These are phyloP conservation scores for Steinernema carpocapsae DNA, from an alignment of 2,888 invertebrate genomes.

Conservation along the genomic window DNA sequence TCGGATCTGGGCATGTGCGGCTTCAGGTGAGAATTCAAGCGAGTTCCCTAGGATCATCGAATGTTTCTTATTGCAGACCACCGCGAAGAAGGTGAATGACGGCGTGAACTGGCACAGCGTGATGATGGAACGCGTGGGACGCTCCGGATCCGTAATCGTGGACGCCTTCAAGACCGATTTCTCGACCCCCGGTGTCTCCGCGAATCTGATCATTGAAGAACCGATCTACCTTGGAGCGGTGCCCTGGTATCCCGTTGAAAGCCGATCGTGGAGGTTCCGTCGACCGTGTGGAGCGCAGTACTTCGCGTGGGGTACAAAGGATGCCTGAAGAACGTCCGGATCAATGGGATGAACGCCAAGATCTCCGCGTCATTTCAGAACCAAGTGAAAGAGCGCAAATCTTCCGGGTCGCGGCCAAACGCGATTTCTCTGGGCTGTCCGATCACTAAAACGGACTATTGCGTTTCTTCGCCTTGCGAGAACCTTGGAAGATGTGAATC, in stretches of 20 bases:
- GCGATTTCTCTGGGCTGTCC: slow-evolving; percentile 57
- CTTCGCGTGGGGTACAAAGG: slow-evolving; percentile 59
- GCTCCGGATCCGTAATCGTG: slow-evolving; percentile 62
- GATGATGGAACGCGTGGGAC: slow-evolving; percentile 60
- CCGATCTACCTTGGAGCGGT: slow-evolving; percentile 57
- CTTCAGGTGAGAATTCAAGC: slow-evolving; percentile 73
- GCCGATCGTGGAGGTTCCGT: slow-evolving; percentile 50
- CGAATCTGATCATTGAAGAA: slow-evolving; percentile 65
- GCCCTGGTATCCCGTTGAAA: slow-evolving; percentile 48
- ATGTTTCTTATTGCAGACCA: slow-evolving; percentile 48
- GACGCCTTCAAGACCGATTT: slow-evolving; percentile 66
- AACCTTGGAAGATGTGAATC: slow-evolving; percentile 59
- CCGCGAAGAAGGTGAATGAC: slow-evolving; percentile 57
- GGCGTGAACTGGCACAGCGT: slow-evolving; percentile 63
- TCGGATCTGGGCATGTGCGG: slow-evolving; percentile 87
- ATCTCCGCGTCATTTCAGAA: slow-evolving; percentile 59
- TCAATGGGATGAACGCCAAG: slow-evolving; percentile 67
- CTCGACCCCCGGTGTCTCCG: slow-evolving; percentile 66
- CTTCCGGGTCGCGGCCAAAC: slow-evolving; percentile 41
- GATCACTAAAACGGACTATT: slow-evolving; percentile 46
- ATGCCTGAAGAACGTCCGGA: slow-evolving; percentile 65
- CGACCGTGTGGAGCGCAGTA: slow-evolving; percentile 49
- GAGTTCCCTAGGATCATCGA: neutral
- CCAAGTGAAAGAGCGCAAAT: slow-evolving; percentile 28
- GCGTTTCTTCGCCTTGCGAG: slow-evolving; percentile 60